Evolutionary conservation across 2,797 vertebrate species (phyloP), one percentile per base, ranked within the genome.

Genomic region (Oceanodroma leucorhoa): DNA sequence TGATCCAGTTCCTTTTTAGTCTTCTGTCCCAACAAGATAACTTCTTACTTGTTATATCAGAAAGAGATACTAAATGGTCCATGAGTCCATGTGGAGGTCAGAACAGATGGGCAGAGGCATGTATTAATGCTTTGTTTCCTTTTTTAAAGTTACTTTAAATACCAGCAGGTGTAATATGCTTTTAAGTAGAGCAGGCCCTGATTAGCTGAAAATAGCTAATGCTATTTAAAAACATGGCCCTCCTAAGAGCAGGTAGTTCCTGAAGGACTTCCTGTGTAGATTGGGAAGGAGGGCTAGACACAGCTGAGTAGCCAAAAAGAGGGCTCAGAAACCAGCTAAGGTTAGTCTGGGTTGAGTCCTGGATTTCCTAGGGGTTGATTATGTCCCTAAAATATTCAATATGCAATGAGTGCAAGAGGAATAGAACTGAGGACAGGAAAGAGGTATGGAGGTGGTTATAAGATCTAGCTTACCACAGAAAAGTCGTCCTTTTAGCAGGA

Each of bases 131-230:
- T 95, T 96, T 70, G 75, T 90, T 96, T 92, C 92, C 32, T 67
- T 94, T 91, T 95, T 86, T 88, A 89, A 92, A 69, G 64, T 86
- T 93, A 83, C 85, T 89, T 94, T 87, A 94, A 94, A 87, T 95
- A 94, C 64, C 53, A 84, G 34, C 86, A 97, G 91, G 83, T 97
- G 80, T 95, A 93, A 94, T 84, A 71, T 92, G 78, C 60, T 94
- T 95, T 91, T 77, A 95, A 95, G 62, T 95, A 85, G 93, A 93
- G 73, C 89, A 87, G 92, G 60, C 51, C 60, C 81, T 90, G 89
- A 90, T 93, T 95, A 91, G 53, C 86, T 94, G 81, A 72, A 94
- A 95, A 91, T 87, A 96, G 64, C 64, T 89, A 80, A 93, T 82
- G 41, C 73, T 93, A 89, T 96, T 94, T 96, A 73, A 70, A 96